phyloP scores from a whole-genome alignment of 2,888 invertebrate species.

The Orchestes rusci region DNA sequence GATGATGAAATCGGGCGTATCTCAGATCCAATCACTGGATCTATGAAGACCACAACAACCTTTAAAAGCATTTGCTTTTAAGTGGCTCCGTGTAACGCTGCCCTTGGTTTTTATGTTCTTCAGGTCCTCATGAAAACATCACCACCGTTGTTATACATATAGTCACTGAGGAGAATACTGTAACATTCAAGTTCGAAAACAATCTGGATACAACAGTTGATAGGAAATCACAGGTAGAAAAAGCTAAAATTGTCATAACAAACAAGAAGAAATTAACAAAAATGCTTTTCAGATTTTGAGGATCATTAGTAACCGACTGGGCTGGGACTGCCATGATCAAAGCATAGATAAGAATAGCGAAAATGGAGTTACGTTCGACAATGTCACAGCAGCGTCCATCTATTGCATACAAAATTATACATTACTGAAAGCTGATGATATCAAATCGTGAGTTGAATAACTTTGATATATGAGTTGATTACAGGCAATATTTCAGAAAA shows the following conservation, averaged over 20 bases:
- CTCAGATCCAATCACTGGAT: too few species aligned
- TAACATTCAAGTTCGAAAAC: slow-evolving; percentile 52
- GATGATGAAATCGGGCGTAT: too few species aligned
- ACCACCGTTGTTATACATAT: slow-evolving; percentile 52
- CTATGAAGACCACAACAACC: too few species aligned
- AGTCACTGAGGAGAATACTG: slow-evolving; percentile 50
- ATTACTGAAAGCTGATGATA: slow-evolving; percentile 47
- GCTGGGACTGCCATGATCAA: slow-evolving; percentile 54
- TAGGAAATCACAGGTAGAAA: slow-evolving; percentile 38
- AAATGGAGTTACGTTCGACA: slow-evolving; percentile 40
- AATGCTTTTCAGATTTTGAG: slow-evolving; percentile 46
- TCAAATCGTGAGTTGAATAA: slow-evolving; percentile 46
- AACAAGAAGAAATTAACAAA: slow-evolving; percentile 5
- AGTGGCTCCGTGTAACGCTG: too few species aligned
- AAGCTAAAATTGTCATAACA: background rate
- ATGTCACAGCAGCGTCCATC: slow-evolving; percentile 47
- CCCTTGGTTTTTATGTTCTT: too few species aligned
- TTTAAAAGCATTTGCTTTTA: too few species aligned
- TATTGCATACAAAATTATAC: slow-evolving; percentile 50
- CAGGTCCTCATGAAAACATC: slow-evolving; percentile 37
- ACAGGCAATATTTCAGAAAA: slow-evolving; percentile 28
- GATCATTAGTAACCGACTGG: slow-evolving; percentile 48
- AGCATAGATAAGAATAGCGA: slow-evolving; percentile 45
- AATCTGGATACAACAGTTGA: slow-evolving; percentile 42
- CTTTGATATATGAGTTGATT: background rate